Conservation (phyloP, 23 tunicate genomes). For the Trididemnum miniatum region DNA sequence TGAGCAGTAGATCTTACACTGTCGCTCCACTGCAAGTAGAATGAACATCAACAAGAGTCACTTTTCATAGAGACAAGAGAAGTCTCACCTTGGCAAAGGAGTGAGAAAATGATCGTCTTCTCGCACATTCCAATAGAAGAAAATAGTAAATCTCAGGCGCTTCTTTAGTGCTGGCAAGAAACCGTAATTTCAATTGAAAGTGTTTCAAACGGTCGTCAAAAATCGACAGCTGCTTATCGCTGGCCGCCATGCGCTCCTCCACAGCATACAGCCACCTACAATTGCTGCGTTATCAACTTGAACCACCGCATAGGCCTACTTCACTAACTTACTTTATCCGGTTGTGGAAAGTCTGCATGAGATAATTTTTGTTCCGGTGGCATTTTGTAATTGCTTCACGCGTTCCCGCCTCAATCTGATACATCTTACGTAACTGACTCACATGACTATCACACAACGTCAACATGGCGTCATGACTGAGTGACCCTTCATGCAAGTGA, state of each 20-base stretch:
- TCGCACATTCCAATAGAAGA: constrained; percentile 47
- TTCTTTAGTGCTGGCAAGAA: constrained; percentile 47
- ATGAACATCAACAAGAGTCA: neutral
- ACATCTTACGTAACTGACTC: constrained; percentile 76
- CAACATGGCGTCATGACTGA: constrained; percentile 60
- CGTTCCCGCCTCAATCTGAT: constrained; percentile 45
- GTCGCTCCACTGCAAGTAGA: constrained; percentile 58
- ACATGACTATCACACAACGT: constrained; percentile 85
- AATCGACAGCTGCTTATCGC: constrained; percentile 55
- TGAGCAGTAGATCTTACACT: constrained; percentile 52
- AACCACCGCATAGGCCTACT: too few species aligned
- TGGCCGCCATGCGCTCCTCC: constrained; percentile 46
- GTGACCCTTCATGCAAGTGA: constrained; percentile 39
- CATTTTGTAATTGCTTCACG: constrained; percentile 49
- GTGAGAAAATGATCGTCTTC: constrained; percentile 48
- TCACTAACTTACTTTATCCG: constrained; percentile 41
- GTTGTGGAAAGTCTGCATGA: constrained; percentile 53
- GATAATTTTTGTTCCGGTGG: constrained; percentile 41
- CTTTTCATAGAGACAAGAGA: neutral
- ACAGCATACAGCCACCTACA: constrained; percentile 73
- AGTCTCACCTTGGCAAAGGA: constrained; percentile 45
- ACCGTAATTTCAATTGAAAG: constrained; percentile 51
- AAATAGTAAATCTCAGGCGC: constrained; percentile 55
- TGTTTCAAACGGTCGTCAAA: constrained; percentile 61
- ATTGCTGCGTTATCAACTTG: too few species aligned